Evolutionary conservation across 1,140 invertebrate genomes (phyloP), one percentile per base, ranked within the genome.

Genomic region (Eciton burchellii): DNA sequence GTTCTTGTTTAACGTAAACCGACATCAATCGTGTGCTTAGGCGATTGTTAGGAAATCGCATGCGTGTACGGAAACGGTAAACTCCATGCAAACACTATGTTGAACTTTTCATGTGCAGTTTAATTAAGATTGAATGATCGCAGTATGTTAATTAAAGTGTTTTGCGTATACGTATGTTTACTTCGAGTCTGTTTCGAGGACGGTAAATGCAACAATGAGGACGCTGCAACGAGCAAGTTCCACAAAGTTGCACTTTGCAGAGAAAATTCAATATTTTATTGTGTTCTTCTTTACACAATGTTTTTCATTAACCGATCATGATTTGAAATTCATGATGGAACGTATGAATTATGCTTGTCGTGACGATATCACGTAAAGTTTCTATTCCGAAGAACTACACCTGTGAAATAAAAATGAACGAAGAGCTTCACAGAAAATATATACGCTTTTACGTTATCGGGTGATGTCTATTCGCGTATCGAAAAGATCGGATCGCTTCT

Each of bases 131-230:
- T 79, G 74, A 79, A 35, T 68, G 63, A 79, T 79, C 74, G 63
- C 68, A 29, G 74, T 79, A 79, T 79, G 74, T 79, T 79, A 79
- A 79, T 79, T 70, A 79, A 79, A 79, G 63, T 70, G 63, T 79
- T 79, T 79, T 41, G 41, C 62, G 49, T 68, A 79, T 45, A 79
- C 63, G 49, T 68, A 16, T 79, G 74, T 79, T 79, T 79, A 63
- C 74, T 63, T 56, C 56, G n/a, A 63, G 43, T 79, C 63, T 19
- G 24, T 6, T 68, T 79, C 49, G 74, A 19, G 63, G 49, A 21
- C 63, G 68, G 49, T 57, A 70, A 79, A 79, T 52, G 62, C 35
- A 62, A 54, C 47, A 68, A 21, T 26, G 41, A 66, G 41, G 29
- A 11, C 47, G 16, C 41, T 45, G 16, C 35, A 6, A 35, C 6